A percentile compares a stretch with the other conserved stretches of the same genome.
These are phyloP conservation scores for Idaea biselata DNA, from an alignment of 2,888 invertebrate species.

Conservation along the genomic window DNA sequence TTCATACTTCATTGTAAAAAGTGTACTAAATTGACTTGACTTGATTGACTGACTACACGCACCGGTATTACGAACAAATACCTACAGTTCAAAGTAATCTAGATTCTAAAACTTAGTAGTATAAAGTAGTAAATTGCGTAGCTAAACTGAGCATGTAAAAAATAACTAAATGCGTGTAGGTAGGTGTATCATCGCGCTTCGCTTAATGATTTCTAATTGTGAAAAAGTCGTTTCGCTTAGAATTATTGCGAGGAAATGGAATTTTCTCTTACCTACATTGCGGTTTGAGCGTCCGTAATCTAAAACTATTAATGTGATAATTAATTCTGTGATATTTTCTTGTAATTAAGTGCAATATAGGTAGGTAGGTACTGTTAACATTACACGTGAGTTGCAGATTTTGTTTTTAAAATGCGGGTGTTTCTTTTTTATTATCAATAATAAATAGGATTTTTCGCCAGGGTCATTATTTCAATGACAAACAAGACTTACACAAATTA, in stretches of 20 bases:
- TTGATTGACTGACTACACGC: slow-evolving; percentile 38
- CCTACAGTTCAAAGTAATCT: slow-evolving; percentile 1
- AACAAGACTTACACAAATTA: too few relatives aligned
- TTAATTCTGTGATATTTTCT: too few relatives aligned
- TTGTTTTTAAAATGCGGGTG: too few relatives aligned
- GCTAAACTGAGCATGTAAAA: neutral
- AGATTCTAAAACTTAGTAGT: neutral
- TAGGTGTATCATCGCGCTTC: neutral
- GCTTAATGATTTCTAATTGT: neutral
- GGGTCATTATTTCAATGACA: too few relatives aligned
- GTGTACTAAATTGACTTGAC: slow-evolving; percentile 37
- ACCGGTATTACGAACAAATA: slow-evolving; percentile 18
- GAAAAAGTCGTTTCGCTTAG: neutral
- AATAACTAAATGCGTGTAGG: slow-evolving; percentile 23
- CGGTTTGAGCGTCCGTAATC: neutral
- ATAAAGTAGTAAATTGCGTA: neutral
- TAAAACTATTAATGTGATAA: too few relatives aligned
- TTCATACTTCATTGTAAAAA: slow-evolving; percentile 5
- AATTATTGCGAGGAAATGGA: neutral
- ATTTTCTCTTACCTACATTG: neutral
- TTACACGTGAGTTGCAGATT: too few relatives aligned
- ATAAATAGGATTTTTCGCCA: too few relatives aligned
- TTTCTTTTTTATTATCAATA: too few relatives aligned
- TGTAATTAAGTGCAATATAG: too few relatives aligned
- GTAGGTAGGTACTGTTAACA: too few relatives aligned